phyloP scores from a whole-genome alignment of 2,888 invertebrate species.

The Sphaeridia pumilis region DNA sequence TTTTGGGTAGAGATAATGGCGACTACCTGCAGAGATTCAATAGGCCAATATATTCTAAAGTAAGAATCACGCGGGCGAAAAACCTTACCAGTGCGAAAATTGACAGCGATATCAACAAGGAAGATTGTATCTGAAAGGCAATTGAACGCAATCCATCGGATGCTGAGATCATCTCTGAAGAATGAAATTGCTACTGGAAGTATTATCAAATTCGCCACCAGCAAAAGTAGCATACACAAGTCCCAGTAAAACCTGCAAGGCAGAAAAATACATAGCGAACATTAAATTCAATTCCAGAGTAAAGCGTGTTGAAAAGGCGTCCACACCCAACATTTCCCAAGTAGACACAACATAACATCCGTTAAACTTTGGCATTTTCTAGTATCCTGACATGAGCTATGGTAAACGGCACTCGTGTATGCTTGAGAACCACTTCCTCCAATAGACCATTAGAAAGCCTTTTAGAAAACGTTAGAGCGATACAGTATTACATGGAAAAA shows the following conservation, averaged over 20 bases:
- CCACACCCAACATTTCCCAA: too few species aligned
- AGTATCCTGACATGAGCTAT: too few species aligned
- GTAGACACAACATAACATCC: too few species aligned
- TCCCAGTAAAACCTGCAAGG: conserved; percentile 99
- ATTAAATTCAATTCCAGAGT: background rate
- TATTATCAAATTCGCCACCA: conserved; percentile 97
- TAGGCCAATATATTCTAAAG: too few species aligned
- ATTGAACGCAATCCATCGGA: conserved; percentile 99
- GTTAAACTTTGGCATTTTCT: background rate
- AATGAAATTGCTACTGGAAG: conserved; percentile 99
- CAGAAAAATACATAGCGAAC: conserved; percentile 35
- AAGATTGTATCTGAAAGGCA: conserved; percentile 99
- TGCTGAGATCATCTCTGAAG: conserved; percentile 98
- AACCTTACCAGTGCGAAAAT: conserved; percentile 93
- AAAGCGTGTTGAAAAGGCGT: background rate
- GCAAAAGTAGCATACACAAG: conserved; percentile 92
- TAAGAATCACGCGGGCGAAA: background rate
- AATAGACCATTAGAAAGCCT: too few species aligned
- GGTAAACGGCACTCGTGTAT: too few species aligned
- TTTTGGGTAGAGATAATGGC: too few species aligned
- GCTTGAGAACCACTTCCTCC: too few species aligned
- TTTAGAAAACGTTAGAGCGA: too few species aligned
- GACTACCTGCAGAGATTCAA: too few species aligned
- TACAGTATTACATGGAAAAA: too few species aligned
- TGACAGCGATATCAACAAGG: conserved; percentile 99